Conservation (phyloP, 2,888 invertebrate species). For the Embidobia sp. region DNA sequence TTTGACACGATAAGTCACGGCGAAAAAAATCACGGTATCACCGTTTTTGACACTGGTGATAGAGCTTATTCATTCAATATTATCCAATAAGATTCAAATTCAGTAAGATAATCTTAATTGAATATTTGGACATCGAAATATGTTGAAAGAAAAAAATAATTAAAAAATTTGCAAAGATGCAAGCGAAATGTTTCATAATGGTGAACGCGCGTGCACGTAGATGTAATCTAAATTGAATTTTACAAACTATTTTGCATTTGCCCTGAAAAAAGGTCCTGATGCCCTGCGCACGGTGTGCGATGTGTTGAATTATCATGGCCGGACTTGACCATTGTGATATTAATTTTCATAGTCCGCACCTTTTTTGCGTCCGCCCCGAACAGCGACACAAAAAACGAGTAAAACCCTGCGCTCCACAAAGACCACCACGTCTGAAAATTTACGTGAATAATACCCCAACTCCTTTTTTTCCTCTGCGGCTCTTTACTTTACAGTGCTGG, state of each 20-base stretch:
- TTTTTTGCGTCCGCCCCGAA: constrained; percentile 52
- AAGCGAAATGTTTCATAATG: constrained; percentile 10
- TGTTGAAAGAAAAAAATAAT: constrained; percentile 1
- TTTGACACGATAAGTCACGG: too few relatives aligned
- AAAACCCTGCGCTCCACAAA: constrained; percentile 44
- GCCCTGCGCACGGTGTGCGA: constrained; percentile 2
- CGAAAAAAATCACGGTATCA: too few relatives aligned
- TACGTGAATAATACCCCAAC: constrained; percentile 57
- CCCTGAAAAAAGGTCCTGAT: constrained; percentile 35
- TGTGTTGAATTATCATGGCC: constrained; percentile 55
- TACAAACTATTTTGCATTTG: constrained; percentile 54
- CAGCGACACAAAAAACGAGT: constrained; percentile 46
- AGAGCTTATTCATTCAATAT: too few relatives aligned
- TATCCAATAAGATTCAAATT: too few relatives aligned
- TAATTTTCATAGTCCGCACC: constrained; percentile 59
- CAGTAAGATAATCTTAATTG: constrained; percentile 21
- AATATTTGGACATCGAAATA: background rate
- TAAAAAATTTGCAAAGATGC: constrained; percentile 16
- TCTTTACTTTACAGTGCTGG: constrained; percentile 55
- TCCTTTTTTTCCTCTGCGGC: constrained; percentile 44
- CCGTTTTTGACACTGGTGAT: too few relatives aligned
- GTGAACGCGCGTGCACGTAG: constrained; percentile 17
- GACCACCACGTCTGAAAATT: constrained; percentile 61
- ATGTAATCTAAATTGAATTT: constrained; percentile 61
- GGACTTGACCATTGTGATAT: constrained; percentile 61